phyloP scores from a whole-genome alignment of 2,113 vertebrate genomes.

The Hyperopisus bebe region DNA sequence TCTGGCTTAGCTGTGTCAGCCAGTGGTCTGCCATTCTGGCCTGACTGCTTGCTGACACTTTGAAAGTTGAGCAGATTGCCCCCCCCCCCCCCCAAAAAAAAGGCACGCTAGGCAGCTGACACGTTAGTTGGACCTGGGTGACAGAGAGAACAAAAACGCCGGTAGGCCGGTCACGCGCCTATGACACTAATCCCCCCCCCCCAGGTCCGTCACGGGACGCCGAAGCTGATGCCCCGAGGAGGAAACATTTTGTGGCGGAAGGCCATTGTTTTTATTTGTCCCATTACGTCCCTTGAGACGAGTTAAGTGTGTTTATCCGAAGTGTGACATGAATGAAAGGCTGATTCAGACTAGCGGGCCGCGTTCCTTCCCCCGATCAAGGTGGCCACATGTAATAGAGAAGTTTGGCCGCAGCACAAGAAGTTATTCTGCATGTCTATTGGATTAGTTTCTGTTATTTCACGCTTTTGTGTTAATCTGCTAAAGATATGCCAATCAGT shows the following conservation, averaged over 20 bases:
- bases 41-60: neutral
- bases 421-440: neutral
- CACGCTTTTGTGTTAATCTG: neutral
- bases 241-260: slow-evolving; percentile 8
- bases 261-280: slow-evolving; percentile 8
- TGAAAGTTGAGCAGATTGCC: neutral
- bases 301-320: neutral
- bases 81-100: neutral
- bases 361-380: slow-evolving; percentile 25
- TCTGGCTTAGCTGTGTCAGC: neutral
- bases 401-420: neutral
- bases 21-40: neutral
- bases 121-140: neutral
- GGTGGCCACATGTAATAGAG: neutral
- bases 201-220: neutral
- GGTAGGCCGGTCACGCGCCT: neutral
- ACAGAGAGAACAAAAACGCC: neutral
- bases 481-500: neutral
- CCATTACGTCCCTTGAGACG: neutral
- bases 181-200: neutral
- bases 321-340: neutral
- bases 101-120: neutral
- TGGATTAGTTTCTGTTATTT: neutral
- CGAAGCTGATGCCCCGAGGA: neutral
- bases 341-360: slow-evolving; percentile 18